Conservation (phyloP, 2,113 vertebrate genomes). For the Carassius carassius region DNA sequence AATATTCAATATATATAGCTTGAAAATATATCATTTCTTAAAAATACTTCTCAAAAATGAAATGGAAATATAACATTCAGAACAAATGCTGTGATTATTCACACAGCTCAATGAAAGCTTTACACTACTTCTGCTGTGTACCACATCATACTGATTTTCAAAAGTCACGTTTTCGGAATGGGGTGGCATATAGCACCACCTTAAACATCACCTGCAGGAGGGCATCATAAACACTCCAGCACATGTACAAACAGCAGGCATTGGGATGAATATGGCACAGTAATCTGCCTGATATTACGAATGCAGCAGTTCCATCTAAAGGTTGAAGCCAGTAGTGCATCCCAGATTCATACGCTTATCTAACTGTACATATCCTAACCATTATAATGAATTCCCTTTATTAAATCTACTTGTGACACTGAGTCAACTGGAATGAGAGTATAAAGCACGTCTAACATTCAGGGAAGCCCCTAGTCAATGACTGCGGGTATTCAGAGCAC, state of each 20-base stretch:
- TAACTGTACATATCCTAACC: conserved; percentile 52
- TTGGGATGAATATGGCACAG: not conserved
- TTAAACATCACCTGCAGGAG: not conserved
- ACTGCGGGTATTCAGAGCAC: conserved; percentile 61
- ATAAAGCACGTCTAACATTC: conserved; percentile 54
- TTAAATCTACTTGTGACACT: conserved; percentile 33
- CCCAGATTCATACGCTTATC: not conserved
- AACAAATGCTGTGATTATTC: not conserved
- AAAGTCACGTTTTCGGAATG: not conserved
- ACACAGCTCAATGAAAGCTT: too few relatives aligned
- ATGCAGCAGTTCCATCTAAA: conserved; percentile 77
- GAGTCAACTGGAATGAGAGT: conserved; percentile 41
- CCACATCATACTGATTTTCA: not conserved
- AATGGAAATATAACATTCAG: not conserved
- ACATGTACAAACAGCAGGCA: not conserved
- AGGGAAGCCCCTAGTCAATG: conserved; percentile 59
- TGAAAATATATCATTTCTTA: too few relatives aligned
- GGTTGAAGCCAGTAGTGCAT: conserved; percentile 69
- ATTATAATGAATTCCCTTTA: conserved; percentile 53
- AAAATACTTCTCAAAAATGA: not conserved
- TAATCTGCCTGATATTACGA: conserved; percentile 61
- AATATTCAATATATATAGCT: not conserved
- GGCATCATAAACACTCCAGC: not conserved
- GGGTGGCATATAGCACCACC: not conserved
- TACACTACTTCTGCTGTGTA: not conserved